Evolutionary conservation across 2,797 vertebrate genomes (phyloP).

Genomic region (Cottoperca gobio): DNA sequence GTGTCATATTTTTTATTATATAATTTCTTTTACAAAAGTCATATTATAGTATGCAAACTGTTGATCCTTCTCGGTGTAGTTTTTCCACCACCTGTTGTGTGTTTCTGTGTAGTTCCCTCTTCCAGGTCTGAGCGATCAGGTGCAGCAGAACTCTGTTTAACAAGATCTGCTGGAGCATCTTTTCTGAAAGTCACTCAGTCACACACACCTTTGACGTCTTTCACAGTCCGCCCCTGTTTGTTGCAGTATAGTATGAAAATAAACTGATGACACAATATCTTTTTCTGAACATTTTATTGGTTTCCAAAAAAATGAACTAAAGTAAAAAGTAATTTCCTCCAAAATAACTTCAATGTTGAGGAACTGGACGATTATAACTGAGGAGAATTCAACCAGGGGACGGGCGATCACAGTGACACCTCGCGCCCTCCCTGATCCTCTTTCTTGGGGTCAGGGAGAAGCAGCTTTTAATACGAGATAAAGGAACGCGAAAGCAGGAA

Average conservation of each 20-base stretch:
- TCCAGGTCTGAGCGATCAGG: too few species aligned
- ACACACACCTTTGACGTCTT: too few species aligned
- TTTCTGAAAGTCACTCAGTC: too few species aligned
- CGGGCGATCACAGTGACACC: constrained; percentile 35
- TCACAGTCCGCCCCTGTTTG: neutral
- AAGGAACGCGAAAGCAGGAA: constrained; percentile 6
- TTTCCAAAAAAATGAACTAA: constrained; percentile 69
- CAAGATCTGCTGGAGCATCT: too few species aligned
- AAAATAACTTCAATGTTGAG: constrained; percentile 61
- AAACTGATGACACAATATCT: constrained; percentile 5
- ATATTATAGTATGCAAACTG: too few species aligned
- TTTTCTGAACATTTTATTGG: constrained; percentile 79
- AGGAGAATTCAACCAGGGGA: constrained; percentile 20
- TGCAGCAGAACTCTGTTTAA: too few species aligned
- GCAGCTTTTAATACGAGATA: constrained; percentile 43
- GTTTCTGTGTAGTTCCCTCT: too few species aligned
- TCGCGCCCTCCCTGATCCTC: constrained; percentile 32
- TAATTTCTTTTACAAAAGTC: too few species aligned
- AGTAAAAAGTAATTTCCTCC: constrained; percentile 70
- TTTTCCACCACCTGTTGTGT: too few species aligned
- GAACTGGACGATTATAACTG: constrained; percentile 67
- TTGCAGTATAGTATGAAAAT: neutral
- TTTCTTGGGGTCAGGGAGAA: constrained; percentile 54
- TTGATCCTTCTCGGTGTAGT: too few species aligned
- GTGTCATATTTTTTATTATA: too few species aligned